phyloP scores from a whole-genome alignment of 2,113 vertebrate species.

The Laterallus jamaicensis region DNA sequence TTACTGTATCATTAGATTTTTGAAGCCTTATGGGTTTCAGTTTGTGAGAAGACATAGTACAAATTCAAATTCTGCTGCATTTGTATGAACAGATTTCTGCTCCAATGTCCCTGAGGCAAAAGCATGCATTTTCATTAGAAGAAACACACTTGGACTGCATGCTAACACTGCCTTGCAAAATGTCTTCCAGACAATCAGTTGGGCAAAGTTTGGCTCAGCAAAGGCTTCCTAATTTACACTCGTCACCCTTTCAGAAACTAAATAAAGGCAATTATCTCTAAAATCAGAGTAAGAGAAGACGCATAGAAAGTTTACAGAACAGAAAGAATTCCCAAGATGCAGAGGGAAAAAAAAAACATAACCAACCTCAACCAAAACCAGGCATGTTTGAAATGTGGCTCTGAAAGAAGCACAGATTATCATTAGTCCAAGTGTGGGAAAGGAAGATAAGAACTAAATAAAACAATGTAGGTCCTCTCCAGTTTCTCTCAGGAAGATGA shows the following conservation, averaged over 20 bases:
- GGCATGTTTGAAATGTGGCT: not conserved
- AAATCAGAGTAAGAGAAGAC: not conserved
- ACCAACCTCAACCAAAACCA: not conserved
- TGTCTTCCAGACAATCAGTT: not conserved
- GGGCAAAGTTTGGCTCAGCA: not conserved
- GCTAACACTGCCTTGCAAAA: not conserved
- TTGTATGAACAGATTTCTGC: not conserved
- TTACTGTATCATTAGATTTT: not conserved
- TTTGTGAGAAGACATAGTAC: not conserved
- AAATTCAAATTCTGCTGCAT: conserved; percentile 26
- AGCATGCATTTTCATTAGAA: not conserved
- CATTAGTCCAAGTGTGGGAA: not conserved
- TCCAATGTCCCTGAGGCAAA: conserved; percentile 7
- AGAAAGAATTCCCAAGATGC: not conserved
- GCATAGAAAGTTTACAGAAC: not conserved
- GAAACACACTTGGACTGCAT: not conserved
- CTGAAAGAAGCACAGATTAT: not conserved
- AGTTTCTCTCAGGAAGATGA: not conserved
- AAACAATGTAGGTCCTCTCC: not conserved
- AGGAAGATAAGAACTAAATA: not conserved
- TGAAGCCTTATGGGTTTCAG: not conserved
- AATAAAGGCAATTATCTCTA: not conserved
- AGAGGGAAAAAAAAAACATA: not conserved
- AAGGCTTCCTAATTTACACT: not conserved
- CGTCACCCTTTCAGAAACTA: not conserved